Evolutionary conservation across 2,113 vertebrate genomes (phyloP), one percentile per base, ranked within the genome.

Genomic region (Macquaria ambigua): DNA sequence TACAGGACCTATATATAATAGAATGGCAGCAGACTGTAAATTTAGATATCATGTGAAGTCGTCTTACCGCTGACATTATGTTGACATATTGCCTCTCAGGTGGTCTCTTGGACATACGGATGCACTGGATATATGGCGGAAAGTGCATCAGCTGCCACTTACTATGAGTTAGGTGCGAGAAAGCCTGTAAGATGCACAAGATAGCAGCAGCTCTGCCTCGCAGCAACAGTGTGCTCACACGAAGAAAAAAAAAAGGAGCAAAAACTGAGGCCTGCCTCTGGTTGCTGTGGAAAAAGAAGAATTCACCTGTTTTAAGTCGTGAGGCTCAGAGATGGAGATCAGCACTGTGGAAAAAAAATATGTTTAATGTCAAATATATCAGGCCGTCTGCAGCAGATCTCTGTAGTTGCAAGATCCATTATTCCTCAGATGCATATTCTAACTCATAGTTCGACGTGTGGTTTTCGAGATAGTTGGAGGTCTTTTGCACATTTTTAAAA

Each of bases 51-150:
- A 92, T 58, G 83, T 89, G 85, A 89, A 93, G 89, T 87, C 67
- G 56, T 93, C 90, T 93, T 91, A 90, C 91, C 68, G 87, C 80
- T 91, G 87, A 93, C 91, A 91, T 92, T 93, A 93, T 90, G 90
- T 86, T 93, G 90, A 94, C 88, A 79, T 85, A 93, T 91, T 78
- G 77, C 82, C 87, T 92, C 91, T 91, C 90, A 88, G 92, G 91
- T 94, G 91, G 93, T 92, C 93, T 87, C 90, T 77, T 16, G 74
- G 87, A 80, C 89, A 70, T 77, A 75, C 15, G 86, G 81, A 82
- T 82, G 79, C 79, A 83, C 77, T 77, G 88, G 74, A 84, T 89
- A 83, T 87, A 82, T 79, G 52, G 79, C 61, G 52, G 48, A 82
- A 83, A 85, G 80, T 55, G 64, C 73, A 81, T 74, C 83, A 82